A percentile compares a stretch with the other conserved stretches of the same genome.
phyloP scores from a whole-genome alignment of 37 sponge, comb jelly and placozoan species.

The Ianthella basta region DNA sequence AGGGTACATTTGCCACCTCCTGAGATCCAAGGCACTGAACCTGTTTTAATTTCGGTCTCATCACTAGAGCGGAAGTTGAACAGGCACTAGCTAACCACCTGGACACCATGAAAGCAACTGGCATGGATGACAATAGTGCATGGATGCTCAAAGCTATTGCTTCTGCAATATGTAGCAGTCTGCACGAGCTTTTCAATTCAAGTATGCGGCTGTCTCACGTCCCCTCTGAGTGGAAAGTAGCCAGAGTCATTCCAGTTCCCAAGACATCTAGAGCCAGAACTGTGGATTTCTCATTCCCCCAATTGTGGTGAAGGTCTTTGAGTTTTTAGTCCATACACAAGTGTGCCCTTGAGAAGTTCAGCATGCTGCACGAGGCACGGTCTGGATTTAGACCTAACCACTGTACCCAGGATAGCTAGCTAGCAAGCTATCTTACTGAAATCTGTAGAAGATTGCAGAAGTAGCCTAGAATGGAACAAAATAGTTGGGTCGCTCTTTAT shows the following conservation, averaged over 20 bases:
- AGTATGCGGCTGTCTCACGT: neutral
- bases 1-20: too few relatives aligned
- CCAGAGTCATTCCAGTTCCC: neutral
- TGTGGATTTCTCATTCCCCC: neutral
- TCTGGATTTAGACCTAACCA: constrained; percentile 7
- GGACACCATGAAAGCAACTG: constrained; percentile 2
- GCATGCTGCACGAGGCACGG: neutral
- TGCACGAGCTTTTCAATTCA: constrained; percentile 1
- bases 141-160: constrained; percentile 23
- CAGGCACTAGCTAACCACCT: neutral
- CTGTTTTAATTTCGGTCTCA: too few relatives aligned
- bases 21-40: too few relatives aligned
- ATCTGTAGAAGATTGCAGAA: too few relatives aligned
- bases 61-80: too few relatives aligned
- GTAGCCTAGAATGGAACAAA: too few relatives aligned
- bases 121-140: constrained; percentile 20
- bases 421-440: too few relatives aligned
- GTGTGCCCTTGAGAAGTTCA: neutral
- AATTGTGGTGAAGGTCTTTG: constrained; percentile 12
- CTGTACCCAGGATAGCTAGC: too few relatives aligned
- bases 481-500: too few relatives aligned
- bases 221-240: constrained; percentile 4
- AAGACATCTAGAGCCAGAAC: neutral
- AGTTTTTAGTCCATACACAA: neutral
- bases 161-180: constrained; percentile 5